Conservation (phyloP, 2,797 vertebrate genomes). For the Allobates femoralis region DNA sequence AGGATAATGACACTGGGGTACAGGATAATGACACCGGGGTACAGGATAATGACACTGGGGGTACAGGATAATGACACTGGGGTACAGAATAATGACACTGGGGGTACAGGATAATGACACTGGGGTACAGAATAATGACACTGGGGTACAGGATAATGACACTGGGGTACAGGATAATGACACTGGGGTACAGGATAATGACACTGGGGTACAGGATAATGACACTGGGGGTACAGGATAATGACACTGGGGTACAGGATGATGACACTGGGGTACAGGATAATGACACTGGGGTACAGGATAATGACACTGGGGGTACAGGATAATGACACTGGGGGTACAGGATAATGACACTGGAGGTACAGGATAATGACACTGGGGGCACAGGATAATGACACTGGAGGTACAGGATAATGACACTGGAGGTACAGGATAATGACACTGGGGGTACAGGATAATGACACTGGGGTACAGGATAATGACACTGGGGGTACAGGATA, state of each 20-base stretch:
- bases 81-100: neutral
- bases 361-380: slow-evolving; percentile 2
- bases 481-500: neutral
- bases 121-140: neutral
- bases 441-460: no score
- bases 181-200: neutral
- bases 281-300: neutral
- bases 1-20: neutral
- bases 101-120: no score
- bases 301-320: neutral
- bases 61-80: slow-evolving; percentile 3
- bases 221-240: neutral
- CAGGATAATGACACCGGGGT: neutral
- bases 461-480: neutral
- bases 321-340: neutral
- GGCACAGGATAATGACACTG: neutral
- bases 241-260: neutral
- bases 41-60: neutral
- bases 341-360: neutral
- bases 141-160: neutral
- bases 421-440: neutral
- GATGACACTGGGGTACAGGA: neutral
- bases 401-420: neutral
- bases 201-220: no score
- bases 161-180: neutral